phyloP scores from a whole-genome alignment of 2,888 invertebrate genomes.

The Bellardia pandia region DNA sequence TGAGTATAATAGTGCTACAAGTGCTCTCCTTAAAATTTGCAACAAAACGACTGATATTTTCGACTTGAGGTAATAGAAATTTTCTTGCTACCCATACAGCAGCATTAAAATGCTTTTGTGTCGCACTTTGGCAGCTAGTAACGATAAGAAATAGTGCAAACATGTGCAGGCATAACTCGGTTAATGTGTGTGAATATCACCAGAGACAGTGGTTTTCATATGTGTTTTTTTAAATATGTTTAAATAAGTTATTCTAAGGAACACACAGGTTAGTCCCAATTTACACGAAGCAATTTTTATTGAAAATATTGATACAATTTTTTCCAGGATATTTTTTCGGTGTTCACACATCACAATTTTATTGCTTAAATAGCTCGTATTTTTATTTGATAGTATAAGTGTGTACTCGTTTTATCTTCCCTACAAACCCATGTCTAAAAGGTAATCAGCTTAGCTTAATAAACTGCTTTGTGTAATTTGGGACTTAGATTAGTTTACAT shows the following conservation, averaged over 20 bases:
- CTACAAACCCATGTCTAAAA: too few species aligned
- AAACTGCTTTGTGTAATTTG: too few species aligned
- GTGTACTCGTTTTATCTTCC: too few species aligned
- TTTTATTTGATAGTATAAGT: too few species aligned
- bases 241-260: not conserved
- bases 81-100: not conserved
- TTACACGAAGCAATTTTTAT: too few species aligned
- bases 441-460: too few species aligned
- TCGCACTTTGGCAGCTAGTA: not conserved
- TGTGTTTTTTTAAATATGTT: not conserved
- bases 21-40: not conserved
- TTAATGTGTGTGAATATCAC: not conserved
- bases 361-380: too few species aligned
- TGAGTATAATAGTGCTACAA: not conserved
- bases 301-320: too few species aligned
- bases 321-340: too few species aligned
- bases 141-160: not conserved
- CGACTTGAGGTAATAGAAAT: not conserved
- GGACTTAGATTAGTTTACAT: not conserved
- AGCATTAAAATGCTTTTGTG: not conserved
- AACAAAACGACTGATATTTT: not conserved
- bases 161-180: not conserved
- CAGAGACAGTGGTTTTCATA: not conserved
- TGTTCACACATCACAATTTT: too few species aligned
- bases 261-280: not conserved